Conservation (phyloP, 2,888 invertebrate genomes). For the Eugnorisma glareosa region DNA sequence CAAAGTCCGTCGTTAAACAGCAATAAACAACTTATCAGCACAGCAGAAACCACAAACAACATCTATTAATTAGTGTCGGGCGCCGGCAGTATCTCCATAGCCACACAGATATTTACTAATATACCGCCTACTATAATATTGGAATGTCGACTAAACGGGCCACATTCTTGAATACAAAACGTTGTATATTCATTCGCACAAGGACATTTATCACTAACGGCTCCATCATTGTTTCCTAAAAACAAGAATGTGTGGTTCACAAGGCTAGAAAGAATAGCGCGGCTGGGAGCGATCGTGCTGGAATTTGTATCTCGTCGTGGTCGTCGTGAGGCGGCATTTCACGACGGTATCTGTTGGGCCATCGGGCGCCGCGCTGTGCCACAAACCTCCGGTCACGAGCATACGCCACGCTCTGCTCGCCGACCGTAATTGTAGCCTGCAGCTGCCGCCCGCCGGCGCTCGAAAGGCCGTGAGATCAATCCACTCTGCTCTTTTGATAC, state of each 20-base stretch:
- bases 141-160: constrained; percentile 87
- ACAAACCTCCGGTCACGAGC: constrained; percentile 88
- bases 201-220: constrained; percentile 79
- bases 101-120: constrained; percentile 85
- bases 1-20: constrained; percentile 18
- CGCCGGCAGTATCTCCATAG: constrained; percentile 81
- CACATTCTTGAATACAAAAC: constrained; percentile 87
- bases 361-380: constrained; percentile 81
- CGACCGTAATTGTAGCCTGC: constrained; percentile 87
- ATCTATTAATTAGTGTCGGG: constrained; percentile 78
- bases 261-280: constrained; percentile 71
- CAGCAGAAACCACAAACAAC: constrained; percentile 69
- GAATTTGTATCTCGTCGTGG: constrained; percentile 81
- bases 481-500: constrained; percentile 69
- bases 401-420: constrained; percentile 83
- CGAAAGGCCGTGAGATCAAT: constrained; percentile 83
- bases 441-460: constrained; percentile 82
- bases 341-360: constrained; percentile 87
- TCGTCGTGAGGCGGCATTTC: constrained; percentile 89
- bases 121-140: constrained; percentile 80
- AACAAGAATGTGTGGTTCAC: constrained; percentile 45
- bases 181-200: constrained; percentile 81
- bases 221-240: constrained; percentile 65
- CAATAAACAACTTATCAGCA: constrained; percentile 44
- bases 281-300: constrained; percentile 82